phyloP scores from a whole-genome alignment of 2,888 invertebrate genomes.

The Trichopria drosophilae region DNA sequence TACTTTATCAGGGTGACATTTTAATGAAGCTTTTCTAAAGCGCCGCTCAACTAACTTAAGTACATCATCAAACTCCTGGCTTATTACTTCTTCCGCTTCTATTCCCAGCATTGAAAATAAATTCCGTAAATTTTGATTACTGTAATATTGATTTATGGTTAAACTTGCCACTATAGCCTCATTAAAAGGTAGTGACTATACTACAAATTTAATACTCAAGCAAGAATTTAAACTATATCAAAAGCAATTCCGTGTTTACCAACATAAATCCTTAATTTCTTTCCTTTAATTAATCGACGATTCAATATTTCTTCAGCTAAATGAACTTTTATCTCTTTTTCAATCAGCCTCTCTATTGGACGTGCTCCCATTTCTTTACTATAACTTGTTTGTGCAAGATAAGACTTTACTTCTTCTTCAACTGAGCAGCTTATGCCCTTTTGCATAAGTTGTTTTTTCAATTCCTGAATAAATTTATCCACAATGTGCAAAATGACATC shows the following conservation, averaged over 20 bases:
- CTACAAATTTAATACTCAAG: no score
- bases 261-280: constrained; percentile 23
- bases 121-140: no score
- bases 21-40: no score
- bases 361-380: constrained; percentile 28
- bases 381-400: constrained; percentile 26
- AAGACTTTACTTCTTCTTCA: constrained; percentile 26
- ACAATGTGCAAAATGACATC: constrained; percentile 25
- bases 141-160: no score
- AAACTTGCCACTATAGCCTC: no score
- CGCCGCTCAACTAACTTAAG: no score
- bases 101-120: no score
- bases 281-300: constrained; percentile 25
- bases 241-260: constrained; percentile 22
- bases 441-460: constrained; percentile 27
- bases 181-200: no score
- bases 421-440: constrained; percentile 27
- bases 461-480: constrained; percentile 24
- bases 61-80: no score
- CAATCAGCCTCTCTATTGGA: constrained; percentile 26
- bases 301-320: constrained; percentile 26
- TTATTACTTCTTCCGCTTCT: no score
- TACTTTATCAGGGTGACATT: no score
- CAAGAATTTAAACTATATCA: constrained; percentile 21
- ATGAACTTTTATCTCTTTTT: constrained; percentile 26